phyloP scores from a whole-genome alignment of 2,113 vertebrate genomes.

The Pluvianellus socialis region DNA sequence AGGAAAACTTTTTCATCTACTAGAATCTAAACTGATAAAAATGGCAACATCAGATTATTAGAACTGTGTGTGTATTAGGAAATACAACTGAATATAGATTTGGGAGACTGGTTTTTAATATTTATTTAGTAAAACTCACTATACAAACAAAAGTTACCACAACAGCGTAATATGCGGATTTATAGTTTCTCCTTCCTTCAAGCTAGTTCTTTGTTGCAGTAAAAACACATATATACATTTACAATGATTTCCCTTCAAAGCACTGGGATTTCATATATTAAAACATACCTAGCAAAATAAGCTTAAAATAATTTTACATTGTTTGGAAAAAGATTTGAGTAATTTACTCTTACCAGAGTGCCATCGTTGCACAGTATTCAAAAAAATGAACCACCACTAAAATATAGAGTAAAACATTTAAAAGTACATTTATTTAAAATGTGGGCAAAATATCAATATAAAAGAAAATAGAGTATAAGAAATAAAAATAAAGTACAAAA shows the following conservation, averaged over 20 bases:
- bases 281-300: constrained; percentile 65
- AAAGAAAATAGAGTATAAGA: constrained; percentile 80
- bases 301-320: constrained; percentile 59
- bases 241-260: constrained; percentile 31
- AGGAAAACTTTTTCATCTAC: not conserved
- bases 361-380: constrained; percentile 55
- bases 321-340: constrained; percentile 63
- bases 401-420: constrained; percentile 73
- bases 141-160: constrained; percentile 56
- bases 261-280: constrained; percentile 49
- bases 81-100: constrained; percentile 38
- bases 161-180: constrained; percentile 5
- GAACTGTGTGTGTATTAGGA: not conserved
- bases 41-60: not conserved
- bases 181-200: constrained; percentile 3
- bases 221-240: constrained; percentile 53
- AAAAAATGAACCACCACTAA: constrained; percentile 56
- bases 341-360: constrained; percentile 72
- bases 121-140: constrained; percentile 71
- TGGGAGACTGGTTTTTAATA: not conserved
- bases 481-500: constrained; percentile 87
- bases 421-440: constrained; percentile 84
- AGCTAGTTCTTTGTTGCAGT: not conserved
- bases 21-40: not conserved
- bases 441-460: constrained; percentile 78